These are phyloP conservation scores for Diabrotica undecimpunctata DNA, from an alignment of 1,140 invertebrate genomes.

Conservation along the genomic window DNA sequence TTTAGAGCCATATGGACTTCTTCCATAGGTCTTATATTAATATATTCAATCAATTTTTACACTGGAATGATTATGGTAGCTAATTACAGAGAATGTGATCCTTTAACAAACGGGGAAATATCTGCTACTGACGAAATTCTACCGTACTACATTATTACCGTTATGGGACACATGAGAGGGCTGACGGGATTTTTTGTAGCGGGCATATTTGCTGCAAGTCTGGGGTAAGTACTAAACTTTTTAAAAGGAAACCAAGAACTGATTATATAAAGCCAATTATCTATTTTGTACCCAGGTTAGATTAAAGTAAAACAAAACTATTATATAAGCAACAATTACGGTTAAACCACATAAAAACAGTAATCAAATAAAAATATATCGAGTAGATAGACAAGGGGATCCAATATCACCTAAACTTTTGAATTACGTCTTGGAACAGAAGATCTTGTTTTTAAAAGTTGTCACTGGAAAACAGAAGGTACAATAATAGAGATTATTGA, in stretches of 20 bases:
- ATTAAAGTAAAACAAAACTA: slow-evolving; percentile 66
- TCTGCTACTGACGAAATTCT: slow-evolving; percentile 63
- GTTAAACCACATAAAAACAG: no score
- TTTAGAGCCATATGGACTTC: slow-evolving; percentile 66
- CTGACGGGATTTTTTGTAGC: slow-evolving; percentile 76
- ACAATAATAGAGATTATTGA: no score
- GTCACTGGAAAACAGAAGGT: no score
- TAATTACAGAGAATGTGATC: slow-evolving; percentile 80
- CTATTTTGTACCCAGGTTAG: neutral
- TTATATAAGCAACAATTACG: slow-evolving; percentile 85
- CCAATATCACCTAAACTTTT: no score
- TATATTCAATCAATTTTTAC: slow-evolving; percentile 74
- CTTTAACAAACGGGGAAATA: slow-evolving; percentile 58
- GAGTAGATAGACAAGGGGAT: no score
- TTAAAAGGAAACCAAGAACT: no score
- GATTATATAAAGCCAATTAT: neutral
- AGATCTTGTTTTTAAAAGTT: no score
- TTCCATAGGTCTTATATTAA: slow-evolving; percentile 58
- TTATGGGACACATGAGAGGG: slow-evolving; percentile 66
- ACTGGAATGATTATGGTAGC: slow-evolving; percentile 81
- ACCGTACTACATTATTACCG: slow-evolving; percentile 69
- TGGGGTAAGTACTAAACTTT: slow-evolving; percentile 48
- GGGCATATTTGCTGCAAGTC: slow-evolving; percentile 61
- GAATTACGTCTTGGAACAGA: no score
- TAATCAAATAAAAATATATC: no score